Evolutionary conservation across 1,140 invertebrate genomes (phyloP), one percentile per base, ranked within the genome.

Genomic region (Dreissena rostriformis): DNA sequence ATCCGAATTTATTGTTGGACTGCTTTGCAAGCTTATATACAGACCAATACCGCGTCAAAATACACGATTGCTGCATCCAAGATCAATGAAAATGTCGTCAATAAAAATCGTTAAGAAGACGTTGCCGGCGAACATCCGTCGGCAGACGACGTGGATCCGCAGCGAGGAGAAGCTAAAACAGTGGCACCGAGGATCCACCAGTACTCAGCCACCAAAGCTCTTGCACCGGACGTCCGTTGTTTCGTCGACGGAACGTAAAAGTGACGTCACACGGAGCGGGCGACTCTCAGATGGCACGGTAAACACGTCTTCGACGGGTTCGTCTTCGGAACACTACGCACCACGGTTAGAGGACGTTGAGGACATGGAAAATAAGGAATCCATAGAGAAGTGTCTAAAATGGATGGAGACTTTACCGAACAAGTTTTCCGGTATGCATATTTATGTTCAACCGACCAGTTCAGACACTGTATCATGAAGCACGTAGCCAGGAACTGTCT

Each of bases 361-460:
- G 39, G 87, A 87, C 39, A 75, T 81, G 52, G 87, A 87, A 68
- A 78, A 73, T 49, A 86, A 78, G 73, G 72, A 88, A 82, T 82
- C 86, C 11, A 82, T 88, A 26, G 82, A 86, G 28, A 88, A 88
- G 61, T 88, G 87, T 53, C 61, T 87, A 39, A 86, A 84, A 82
- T 88, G 87, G 87, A 88, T 88, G 87, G 86, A 88, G 55, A 83
- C 72, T 53, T 86, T 88, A 84, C 87, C 87, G 6, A 63, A 73
- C n/a, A 88, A 88, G 57, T 88, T 88, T 84, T 86, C 86, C n/a
- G 87, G 87, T 29, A 86, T 88, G 82, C 86, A 88, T 53, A 85
- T 88, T 61, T 86, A 66, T 68, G 80, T 82, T 14, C 80, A 82
- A 24, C 80, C 80, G 39, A 22, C 49, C 1, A 49, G 17, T 49